phyloP scores from a whole-genome alignment of 2,113 vertebrate genomes.

The Calyptomena viridis region DNA sequence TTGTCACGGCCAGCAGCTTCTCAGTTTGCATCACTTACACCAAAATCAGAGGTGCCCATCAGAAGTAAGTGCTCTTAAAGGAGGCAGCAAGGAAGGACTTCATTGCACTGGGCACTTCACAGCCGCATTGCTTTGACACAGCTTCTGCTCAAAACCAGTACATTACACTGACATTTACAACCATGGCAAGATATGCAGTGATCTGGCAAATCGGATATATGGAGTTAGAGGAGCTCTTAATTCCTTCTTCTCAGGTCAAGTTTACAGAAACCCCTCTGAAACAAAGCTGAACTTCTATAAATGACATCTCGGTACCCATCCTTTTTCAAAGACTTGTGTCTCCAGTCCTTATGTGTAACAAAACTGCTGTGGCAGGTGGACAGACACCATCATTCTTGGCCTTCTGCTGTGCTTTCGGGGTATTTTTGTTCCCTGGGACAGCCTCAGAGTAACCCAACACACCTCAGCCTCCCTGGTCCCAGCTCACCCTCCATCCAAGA shows the following conservation, averaged over 20 bases:
- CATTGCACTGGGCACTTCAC: not conserved
- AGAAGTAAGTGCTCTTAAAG: not conserved
- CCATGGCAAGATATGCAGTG: accelerated
- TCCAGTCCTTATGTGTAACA: not conserved
- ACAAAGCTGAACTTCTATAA: not conserved
- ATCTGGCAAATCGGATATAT: not conserved
- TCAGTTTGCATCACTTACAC: not conserved
- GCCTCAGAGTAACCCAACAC: not conserved
- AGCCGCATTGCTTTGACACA: not conserved
- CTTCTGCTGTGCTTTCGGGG: not conserved
- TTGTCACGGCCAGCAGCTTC: not conserved
- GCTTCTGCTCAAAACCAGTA: not conserved
- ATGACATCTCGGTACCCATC: not conserved
- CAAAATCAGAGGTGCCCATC: not conserved
- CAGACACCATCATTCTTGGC: not conserved
- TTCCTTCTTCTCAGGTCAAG: not conserved
- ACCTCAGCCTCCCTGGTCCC: not conserved
- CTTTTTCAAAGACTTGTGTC: not conserved
- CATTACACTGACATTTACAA: not conserved
- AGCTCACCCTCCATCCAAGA: not conserved
- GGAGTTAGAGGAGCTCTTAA: not conserved
- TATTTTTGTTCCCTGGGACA: not conserved
- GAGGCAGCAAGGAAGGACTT: not conserved
- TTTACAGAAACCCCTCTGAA: not conserved
- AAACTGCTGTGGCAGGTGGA: not conserved